Base-by-base conservation (phyloP, 2,797 vertebrate genomes). In the Sus cebifrons region DNA sequence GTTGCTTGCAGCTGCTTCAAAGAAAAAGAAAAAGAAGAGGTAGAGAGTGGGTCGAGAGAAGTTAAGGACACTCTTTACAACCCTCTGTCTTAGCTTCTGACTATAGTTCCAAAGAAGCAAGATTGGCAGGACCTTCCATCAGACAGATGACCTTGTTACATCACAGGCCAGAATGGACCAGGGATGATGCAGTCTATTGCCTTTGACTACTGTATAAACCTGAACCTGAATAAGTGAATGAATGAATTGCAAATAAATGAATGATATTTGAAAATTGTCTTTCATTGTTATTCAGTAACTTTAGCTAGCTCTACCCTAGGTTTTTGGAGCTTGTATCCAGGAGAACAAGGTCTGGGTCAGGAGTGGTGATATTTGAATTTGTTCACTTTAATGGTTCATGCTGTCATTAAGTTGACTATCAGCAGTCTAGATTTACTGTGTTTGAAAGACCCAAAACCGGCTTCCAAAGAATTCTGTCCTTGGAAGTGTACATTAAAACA, bases 261-360 rank as follows among this genome's bases (percentile, higher is more conserved):
- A 75, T 96, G 86, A 90, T 77, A 78, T 90, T 40, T 91, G 89
- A 97, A 93, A 83, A 4, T 32, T 81, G 82, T 27, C 25, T 44
- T 32, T 92, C n/a, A n/a, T 62, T 90, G 78, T 84, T 91, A 49
- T 82, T 92, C 82, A 49, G 5, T 75, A 21, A 82, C 54, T 82
- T 82, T 92, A 87, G 16, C 29, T 88, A 89, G 14, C 40, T 90
- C 49, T 88, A 81, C 56, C 9, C 2, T 90, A 93, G 81, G 79
- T 36, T 89, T 58, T 70, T 54, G 71, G 71, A 95, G 56, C 4
- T 75, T 90, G 13, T 82, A 58, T 90, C 49, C 23, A 64, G 79
- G 27, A 94, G 44, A 73, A 65, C 32, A 83, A 89, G 32, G n/a
- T 73, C 40, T 85, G 49, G 32, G 20, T 82, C 81, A 90, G 70